phyloP scores from a whole-genome alignment of 2,888 invertebrate genomes.

The Patella caerulea region DNA sequence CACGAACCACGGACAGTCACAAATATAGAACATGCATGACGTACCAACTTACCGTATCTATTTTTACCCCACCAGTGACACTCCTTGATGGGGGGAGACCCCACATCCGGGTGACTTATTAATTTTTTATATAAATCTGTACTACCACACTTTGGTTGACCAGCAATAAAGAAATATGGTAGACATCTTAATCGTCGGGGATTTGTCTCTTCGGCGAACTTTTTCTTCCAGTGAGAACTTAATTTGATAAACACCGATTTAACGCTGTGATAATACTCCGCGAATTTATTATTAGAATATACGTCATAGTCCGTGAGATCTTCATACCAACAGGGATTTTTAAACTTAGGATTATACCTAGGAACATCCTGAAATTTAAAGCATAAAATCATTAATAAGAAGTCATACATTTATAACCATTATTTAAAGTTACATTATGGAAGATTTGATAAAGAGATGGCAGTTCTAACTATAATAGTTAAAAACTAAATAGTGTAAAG shows the following conservation, averaged over 20 bases:
- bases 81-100: conserved; percentile 58
- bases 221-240: conserved; percentile 17
- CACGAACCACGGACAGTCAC: not conserved
- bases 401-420: too few species aligned
- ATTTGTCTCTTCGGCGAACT: conserved; percentile 25
- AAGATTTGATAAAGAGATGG: too few species aligned
- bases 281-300: conserved; percentile 51
- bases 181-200: conserved; percentile 77
- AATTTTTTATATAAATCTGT: conserved; percentile 58
- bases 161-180: conserved; percentile 82
- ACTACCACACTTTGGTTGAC: conserved; percentile 63
- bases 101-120: conserved; percentile 54
- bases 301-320: conserved; percentile 32
- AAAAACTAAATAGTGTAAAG: too few species aligned
- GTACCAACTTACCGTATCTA: conserved; percentile 45
- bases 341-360: conserved; percentile 46
- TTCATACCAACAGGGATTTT: conserved; percentile 64
- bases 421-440: too few species aligned
- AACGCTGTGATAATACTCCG: conserved; percentile 39
- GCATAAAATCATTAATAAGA: not conserved
- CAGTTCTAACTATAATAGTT: too few species aligned
- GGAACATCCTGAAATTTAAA: conserved; percentile 44
- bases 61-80: conserved; percentile 63
- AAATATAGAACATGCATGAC: not conserved
- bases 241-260: conserved; percentile 26